Percentiles rank a stretch among this genome's conserved stretches.
Conservation (phyloP, 2,888 invertebrate genomes). For the Thera britannica region DNA sequence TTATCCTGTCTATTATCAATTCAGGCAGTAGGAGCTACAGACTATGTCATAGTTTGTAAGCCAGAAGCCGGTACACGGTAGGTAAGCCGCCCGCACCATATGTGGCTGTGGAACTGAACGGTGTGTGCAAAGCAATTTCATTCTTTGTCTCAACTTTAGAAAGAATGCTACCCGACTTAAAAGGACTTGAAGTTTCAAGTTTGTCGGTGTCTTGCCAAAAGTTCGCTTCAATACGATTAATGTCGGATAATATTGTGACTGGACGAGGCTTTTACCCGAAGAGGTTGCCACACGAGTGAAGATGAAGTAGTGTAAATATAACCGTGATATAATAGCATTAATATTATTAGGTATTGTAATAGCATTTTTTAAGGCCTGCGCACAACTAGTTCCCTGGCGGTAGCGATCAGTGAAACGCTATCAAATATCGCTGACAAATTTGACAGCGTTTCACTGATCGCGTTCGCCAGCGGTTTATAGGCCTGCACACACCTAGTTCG, state of each 20-base stretch:
- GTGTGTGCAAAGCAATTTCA: slow-evolving; percentile 26
- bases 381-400: too few relatives aligned
- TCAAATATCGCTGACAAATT: too few relatives aligned
- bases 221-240: background rate
- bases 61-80: slow-evolving; percentile 8
- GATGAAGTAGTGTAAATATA: too few relatives aligned
- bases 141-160: slow-evolving; percentile 23
- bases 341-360: too few relatives aligned
- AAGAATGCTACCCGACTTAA: slow-evolving; percentile 24
- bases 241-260: background rate
- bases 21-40: slow-evolving; percentile 49
- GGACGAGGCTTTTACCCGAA: too few relatives aligned
- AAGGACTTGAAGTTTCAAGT: slow-evolving; percentile 15
- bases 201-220: slow-evolving; percentile 2
- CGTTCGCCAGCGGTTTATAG: too few relatives aligned
- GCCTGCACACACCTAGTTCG: too few relatives aligned
- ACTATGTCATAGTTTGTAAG: slow-evolving; percentile 3
- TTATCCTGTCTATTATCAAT: slow-evolving; percentile 74
- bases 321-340: too few relatives aligned
- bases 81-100: slow-evolving; percentile 20
- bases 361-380: too few relatives aligned
- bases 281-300: too few relatives aligned
- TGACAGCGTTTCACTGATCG: too few relatives aligned
- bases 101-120: slow-evolving; percentile 13
- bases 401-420: too few relatives aligned